Evolutionary conservation across 1,140 invertebrate species (phyloP).

Genomic region (Agrypnia vestita): DNA sequence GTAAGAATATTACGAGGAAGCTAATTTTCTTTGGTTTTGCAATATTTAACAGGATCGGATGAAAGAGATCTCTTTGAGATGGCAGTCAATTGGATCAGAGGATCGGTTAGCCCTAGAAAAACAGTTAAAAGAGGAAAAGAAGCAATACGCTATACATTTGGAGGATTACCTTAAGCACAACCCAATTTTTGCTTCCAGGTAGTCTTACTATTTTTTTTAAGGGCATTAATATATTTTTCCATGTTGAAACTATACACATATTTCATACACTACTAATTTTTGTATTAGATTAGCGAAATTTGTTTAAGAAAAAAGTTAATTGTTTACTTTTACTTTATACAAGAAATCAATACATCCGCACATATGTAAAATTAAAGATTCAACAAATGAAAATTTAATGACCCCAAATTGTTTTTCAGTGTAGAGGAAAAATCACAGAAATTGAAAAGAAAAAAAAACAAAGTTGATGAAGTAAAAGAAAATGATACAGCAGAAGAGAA

Average conservation of each 20-base stretch:
- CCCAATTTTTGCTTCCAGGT: not conserved
- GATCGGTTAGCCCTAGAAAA: not conserved
- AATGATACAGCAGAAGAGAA: no score
- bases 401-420: no score
- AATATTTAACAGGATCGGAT: slow-evolving; percentile 13
- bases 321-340: no score
- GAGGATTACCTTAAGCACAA: not conserved
- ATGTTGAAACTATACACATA: not conserved
- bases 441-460: no score
- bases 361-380: no score
- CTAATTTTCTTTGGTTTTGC: no score
- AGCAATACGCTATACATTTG: not conserved
- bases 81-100: not conserved
- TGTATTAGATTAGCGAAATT: not conserved
- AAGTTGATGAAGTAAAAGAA: no score
- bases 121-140: not conserved
- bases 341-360: no score
- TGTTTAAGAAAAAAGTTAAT: no score
- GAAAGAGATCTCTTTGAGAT: slow-evolving; percentile 21
- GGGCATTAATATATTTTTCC: not conserved
- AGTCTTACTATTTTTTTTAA: not conserved
- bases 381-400: no score
- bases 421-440: no score
- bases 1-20: no score
- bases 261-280: not conserved